phyloP scores from a whole-genome alignment of 2,113 vertebrate species.

The Zonotrichia leucophrys region DNA sequence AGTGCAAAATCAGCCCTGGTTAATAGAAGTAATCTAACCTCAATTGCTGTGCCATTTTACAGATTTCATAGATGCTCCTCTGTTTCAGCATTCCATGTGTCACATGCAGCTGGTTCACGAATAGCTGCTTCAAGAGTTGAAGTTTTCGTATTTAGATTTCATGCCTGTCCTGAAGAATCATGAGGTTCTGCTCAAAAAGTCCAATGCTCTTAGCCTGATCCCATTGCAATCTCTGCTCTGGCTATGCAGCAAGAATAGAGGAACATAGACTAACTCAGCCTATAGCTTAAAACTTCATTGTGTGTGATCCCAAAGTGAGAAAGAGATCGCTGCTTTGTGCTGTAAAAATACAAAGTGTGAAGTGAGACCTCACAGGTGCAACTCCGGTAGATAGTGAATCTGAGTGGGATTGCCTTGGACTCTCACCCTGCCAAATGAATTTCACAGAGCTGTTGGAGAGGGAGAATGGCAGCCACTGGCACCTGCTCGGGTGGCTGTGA shows the following conservation, averaged over 20 bases:
- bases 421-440: neutral
- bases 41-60: neutral
- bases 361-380: neutral
- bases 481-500: neutral
- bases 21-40: neutral
- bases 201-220: neutral
- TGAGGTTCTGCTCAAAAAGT: neutral
- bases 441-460: neutral
- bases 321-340: neutral
- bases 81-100: neutral
- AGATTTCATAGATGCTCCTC: neutral
- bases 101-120: accelerated
- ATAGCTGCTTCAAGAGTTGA: neutral
- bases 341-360: neutral
- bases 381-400: neutral
- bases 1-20: neutral
- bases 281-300: neutral
- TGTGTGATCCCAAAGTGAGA: neutral
- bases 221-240: neutral
- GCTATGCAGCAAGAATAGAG: accelerated
- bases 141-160: neutral
- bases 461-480: neutral
- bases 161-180: accelerated
- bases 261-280: neutral
- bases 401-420: neutral